phyloP scores from a whole-genome alignment of 1,140 invertebrate genomes.

The Frieseomelitta varia region DNA sequence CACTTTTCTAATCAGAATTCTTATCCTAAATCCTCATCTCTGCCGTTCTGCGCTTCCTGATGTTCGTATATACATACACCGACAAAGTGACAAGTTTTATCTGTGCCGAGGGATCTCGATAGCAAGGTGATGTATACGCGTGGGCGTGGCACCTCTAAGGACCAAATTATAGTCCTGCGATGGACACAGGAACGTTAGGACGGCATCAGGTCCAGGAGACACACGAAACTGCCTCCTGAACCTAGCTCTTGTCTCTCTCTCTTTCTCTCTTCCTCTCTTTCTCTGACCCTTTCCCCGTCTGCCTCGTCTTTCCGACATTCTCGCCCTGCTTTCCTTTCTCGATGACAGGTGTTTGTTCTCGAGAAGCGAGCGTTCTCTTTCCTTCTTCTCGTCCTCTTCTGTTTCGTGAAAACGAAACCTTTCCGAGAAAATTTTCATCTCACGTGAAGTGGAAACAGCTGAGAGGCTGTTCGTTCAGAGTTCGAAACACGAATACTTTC shows the following conservation, averaged over 20 bases:
- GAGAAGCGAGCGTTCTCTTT: constrained; percentile 36
- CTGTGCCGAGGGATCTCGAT: constrained; percentile 59
- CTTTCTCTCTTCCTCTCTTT: neutral
- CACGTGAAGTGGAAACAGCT: neutral
- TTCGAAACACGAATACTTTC: neutral
- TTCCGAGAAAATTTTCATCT: constrained; percentile 1
- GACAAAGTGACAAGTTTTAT: constrained; percentile 72
- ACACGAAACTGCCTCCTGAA: constrained; percentile 33
- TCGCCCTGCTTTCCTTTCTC: constrained; percentile 28
- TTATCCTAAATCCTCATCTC: constrained; percentile 62
- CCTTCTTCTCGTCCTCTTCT: neutral
- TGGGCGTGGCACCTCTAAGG: constrained; percentile 68
- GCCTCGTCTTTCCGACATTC: neutral
- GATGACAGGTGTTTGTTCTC: constrained; percentile 74
- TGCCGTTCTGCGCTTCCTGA: constrained; percentile 58
- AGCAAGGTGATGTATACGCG: constrained; percentile 65
- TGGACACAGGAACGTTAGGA: constrained; percentile 33
- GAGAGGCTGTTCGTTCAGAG: neutral
- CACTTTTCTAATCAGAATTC: constrained; percentile 39
- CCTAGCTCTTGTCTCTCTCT: neutral
- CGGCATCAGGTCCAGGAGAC: constrained; percentile 35
- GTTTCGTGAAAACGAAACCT: neutral
- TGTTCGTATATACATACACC: constrained; percentile 40
- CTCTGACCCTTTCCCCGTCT: neutral
- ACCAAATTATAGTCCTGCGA: constrained; percentile 70